Percentiles rank a stretch among this genome's conserved stretches.
Evolutionary conservation across 2,113 vertebrate genomes (phyloP).

Genomic region (Loxodonta africana): DNA sequence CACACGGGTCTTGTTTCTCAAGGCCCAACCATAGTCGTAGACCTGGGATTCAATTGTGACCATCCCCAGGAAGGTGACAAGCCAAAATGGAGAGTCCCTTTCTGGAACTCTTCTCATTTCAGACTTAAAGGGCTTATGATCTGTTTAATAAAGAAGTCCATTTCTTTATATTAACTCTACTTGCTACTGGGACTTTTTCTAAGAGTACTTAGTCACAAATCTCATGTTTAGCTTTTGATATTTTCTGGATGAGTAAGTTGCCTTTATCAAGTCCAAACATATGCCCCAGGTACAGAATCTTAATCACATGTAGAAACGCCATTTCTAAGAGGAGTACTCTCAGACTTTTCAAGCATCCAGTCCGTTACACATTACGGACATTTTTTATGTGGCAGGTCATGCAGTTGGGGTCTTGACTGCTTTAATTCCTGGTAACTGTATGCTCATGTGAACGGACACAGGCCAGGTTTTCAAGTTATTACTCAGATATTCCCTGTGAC

Average conservation of each 20-base stretch:
- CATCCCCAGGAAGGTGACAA: background rate
- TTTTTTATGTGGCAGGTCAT: background rate
- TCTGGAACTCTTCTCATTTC: background rate
- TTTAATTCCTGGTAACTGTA: background rate
- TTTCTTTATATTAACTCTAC: background rate
- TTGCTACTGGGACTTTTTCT: background rate
- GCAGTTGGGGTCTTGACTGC: background rate
- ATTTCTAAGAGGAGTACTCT: background rate
- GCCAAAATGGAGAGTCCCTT: background rate
- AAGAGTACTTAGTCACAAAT: background rate
- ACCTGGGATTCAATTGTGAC: background rate
- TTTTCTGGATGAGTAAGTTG: slow-evolving; percentile 4
- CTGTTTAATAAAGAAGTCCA: slow-evolving; percentile 6
- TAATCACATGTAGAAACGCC: background rate
- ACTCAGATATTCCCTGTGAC: background rate
- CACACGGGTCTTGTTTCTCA: background rate
- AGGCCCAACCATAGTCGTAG: background rate
- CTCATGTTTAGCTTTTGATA: slow-evolving; percentile 10
- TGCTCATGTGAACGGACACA: background rate
- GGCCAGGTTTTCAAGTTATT: background rate
- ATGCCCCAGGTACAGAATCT: background rate
- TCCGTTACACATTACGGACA: background rate
- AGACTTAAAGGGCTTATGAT: background rate
- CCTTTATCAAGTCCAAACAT: background rate
- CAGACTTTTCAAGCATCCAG: background rate